Evolutionary conservation across 30 jellyfish, hydroid and myxozoan genomes (phyloP).

Genomic region (Aurelia sp.): DNA sequence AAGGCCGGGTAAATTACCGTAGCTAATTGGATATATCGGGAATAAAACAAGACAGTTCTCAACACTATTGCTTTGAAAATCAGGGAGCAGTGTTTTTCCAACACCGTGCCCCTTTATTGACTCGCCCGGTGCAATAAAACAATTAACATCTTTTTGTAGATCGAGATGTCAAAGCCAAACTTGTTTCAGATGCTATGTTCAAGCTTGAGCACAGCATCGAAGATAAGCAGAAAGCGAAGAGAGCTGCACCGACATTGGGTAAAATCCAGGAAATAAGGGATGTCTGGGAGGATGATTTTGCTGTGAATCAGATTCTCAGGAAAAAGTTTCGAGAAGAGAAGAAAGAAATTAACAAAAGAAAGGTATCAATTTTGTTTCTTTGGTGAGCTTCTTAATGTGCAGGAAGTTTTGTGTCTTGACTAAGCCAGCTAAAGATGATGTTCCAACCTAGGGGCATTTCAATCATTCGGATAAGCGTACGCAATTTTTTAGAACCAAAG

Average conservation of each 20-base stretch:
- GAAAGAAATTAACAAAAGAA: slow-evolving; percentile 57
- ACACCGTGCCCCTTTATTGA: too few species aligned
- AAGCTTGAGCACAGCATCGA: slow-evolving; percentile 87
- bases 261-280: slow-evolving; percentile 84
- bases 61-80: too few species aligned
- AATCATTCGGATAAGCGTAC: too few species aligned
- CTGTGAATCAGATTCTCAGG: slow-evolving; percentile 84
- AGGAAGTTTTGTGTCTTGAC: not conserved
- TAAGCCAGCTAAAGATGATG: too few species aligned
- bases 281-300: slow-evolving; percentile 91
- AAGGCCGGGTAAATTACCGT: too few species aligned
- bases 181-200: slow-evolving; percentile 93
- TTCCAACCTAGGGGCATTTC: too few species aligned
- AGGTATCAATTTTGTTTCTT: slow-evolving; percentile 26
- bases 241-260: slow-evolving; percentile 96
- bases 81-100: too few species aligned
- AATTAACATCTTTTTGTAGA: slow-evolving; percentile 42
- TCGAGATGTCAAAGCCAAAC: slow-evolving; percentile 89
- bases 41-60: too few species aligned
- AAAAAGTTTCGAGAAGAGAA: slow-evolving; percentile 93
- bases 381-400: not conserved
- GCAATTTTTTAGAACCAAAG: too few species aligned
- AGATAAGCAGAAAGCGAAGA: slow-evolving; percentile 82
- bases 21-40: too few species aligned
- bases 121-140: too few species aligned